Conservation (phyloP, 1,140 invertebrate genomes). For the Agraylea sexmaculata region DNA sequence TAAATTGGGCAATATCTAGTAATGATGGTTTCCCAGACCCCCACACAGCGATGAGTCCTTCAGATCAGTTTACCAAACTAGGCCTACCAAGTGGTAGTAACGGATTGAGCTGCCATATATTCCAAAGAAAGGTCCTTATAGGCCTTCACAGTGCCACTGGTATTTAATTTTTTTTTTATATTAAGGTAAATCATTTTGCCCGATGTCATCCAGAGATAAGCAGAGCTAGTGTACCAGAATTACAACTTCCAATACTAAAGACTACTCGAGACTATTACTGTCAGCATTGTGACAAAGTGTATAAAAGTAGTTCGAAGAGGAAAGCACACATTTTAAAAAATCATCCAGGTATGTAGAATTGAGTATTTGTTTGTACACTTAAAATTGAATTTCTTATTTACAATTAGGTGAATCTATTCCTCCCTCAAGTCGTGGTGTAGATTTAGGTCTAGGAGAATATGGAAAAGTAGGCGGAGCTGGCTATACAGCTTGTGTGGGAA, state of each 20-base stretch:
- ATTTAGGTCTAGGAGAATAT: constrained; percentile 35
- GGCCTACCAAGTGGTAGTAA: too few relatives aligned
- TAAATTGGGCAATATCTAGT: too few relatives aligned
- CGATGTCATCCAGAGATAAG: constrained; percentile 69
- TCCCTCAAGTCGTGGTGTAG: constrained; percentile 43
- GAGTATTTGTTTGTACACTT: not conserved
- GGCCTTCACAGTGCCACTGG: too few relatives aligned
- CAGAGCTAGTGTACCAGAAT: constrained; percentile 64
- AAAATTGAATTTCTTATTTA: not conserved
- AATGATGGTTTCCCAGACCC: too few relatives aligned
- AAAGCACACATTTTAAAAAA: constrained; percentile 78
- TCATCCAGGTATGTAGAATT: constrained; percentile 58
- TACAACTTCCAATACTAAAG: constrained; percentile 70
- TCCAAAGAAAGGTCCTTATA: too few relatives aligned
- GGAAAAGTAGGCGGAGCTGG: constrained; percentile 44
- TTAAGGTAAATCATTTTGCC: constrained; percentile 73
- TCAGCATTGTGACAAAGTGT: constrained; percentile 78
- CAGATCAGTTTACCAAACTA: too few relatives aligned
- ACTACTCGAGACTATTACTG: constrained; percentile 75
- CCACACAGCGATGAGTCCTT: too few relatives aligned
- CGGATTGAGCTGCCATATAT: too few relatives aligned
- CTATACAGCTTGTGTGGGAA: constrained; percentile 60
- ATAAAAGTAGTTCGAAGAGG: constrained; percentile 75
- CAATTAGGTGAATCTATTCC: constrained; percentile 37
- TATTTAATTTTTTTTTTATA: too few relatives aligned